Base-by-base conservation (phyloP, 1,140 invertebrate species). In the Phocides pigmalion region DNA sequence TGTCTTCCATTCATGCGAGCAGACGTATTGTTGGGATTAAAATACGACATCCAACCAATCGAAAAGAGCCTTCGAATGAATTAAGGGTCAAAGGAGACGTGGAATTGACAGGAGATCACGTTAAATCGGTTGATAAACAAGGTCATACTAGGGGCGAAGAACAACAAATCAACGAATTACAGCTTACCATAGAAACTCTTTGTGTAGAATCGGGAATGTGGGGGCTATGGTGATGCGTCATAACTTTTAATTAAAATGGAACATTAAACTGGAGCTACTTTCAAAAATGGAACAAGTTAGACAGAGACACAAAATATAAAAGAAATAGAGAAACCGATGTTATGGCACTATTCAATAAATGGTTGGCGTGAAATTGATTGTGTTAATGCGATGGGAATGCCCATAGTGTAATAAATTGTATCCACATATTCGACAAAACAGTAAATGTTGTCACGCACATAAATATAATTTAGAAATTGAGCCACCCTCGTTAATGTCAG, bases 191-290 rank as follows among this genome's bases (percentile, higher is more conserved):
- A 63, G 61, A 72, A 63, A 28, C 15, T 50, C 59, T 70, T 74
- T 69, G 56, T 73, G 22, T 64, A 41, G 35, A 51, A 53, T 44
- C 61, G 47, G 46, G 64, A 71, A 49, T 47, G 47, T 63, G 70
- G 73, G 77, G 83, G 71, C 66, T 62, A 76, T 49, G 62, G 64
- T 77, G 77, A 81, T 79, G 79, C 74, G 76, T 90, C 86, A 86
- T 83, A 88, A 82, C 67, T 87, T 89, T 89, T 88, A 88, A 90
- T 90, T 88, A 85, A 78, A 82, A 83, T 70, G 76, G 81, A 75
- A 79, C 80, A 77, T 84, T 82, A 76, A 76, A 54, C 58, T 68
- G 54, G 72, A 78, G 73, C 70, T 54, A 69, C 53, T 69, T 68
- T 74, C 72, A 67, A 74, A 75, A 70, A 54, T 68, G 64, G 49